Base-by-base conservation (phyloP, 2,888 invertebrate species). In the Lypha dubia region DNA sequence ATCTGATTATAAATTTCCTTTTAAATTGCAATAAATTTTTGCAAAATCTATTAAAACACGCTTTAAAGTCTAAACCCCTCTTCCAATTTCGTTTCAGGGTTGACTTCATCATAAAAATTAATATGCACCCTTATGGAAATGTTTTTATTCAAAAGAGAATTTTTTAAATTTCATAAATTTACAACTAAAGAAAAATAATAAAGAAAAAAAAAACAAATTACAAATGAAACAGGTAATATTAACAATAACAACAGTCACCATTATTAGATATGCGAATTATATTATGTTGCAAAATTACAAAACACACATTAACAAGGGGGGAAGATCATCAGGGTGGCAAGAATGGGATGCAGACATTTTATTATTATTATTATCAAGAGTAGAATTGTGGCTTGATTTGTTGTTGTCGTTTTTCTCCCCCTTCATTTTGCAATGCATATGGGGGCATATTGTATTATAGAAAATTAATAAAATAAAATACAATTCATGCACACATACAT, bases 261-360 rank as follows among this genome's bases (percentile, higher is more conserved):
- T 80, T 67, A 80, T 75, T 79, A 75, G 49, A 65, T 60, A 80
- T 74, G 73, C 67, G 73, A 73, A 80, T 75, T 44, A 63, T 38
- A 41, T 68, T 70, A 46, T 46, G 53, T 62, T 68, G 68, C 56
- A 65, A 76, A 35, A 76, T 70, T 49, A 51, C 60, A 58, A 80
- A 58, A 80, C 13, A 32, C 28, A 32, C n/a, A 41, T 28, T 22
- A 51, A 53, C 46, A 38, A 32, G 32, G 62, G 32, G 62, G 46
- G 22, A 70, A 60, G 15, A 65, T 46, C 41, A 74, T 46, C 15
- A 5, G 28, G 24, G 56, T 9, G 32, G 8, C 20, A 20, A 13
- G 38, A 49, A 11, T 49, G 15, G 41, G 5, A 3, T 38, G 22
- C 13, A 32, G 24, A 22, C 17, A 46, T 38, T 28, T 71, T 46